Evolutionary conservation across 2,888 invertebrate genomes (phyloP).

Genomic region (Drosophila conformis): DNA sequence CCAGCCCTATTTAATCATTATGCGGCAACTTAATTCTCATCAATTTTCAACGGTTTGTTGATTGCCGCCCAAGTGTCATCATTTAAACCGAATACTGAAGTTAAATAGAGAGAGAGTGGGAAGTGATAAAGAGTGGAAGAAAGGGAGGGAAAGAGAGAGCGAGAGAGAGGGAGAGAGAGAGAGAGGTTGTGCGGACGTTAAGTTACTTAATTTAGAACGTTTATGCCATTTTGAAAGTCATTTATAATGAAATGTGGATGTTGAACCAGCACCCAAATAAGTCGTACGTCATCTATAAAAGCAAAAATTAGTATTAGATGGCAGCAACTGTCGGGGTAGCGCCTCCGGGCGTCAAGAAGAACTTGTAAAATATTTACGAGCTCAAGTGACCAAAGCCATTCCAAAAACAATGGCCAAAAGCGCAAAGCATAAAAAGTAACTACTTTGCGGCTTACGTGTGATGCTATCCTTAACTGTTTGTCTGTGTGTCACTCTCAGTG

Average conservation of each 20-base stretch:
- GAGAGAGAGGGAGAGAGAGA: background rate
- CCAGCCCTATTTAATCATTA: slow-evolving; percentile 43
- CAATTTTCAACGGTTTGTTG: slow-evolving; percentile 73
- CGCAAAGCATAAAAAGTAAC: slow-evolving; percentile 76
- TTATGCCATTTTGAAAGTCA: slow-evolving; percentile 76
- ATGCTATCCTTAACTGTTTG: slow-evolving; percentile 35
- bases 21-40: slow-evolving; percentile 65
- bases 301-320: slow-evolving; percentile 62
- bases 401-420: slow-evolving; percentile 64
- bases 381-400: slow-evolving; percentile 65
- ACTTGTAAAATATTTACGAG: slow-evolving; percentile 81
- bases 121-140: background rate
- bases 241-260: slow-evolving; percentile 80
- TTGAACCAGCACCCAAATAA: slow-evolving; percentile 58
- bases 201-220: slow-evolving; percentile 64
- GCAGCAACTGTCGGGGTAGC: background rate
- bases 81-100: slow-evolving; percentile 55
- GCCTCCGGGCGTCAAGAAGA: slow-evolving; percentile 33
- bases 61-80: slow-evolving; percentile 60
- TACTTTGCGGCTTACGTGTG: slow-evolving; percentile 78
- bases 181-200: slow-evolving; percentile 10
- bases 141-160: background rate
- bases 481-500: slow-evolving; percentile 6
- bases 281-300: slow-evolving; percentile 76
- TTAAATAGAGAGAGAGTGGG: background rate